Evolutionary conservation across 92 coral and sea anemone species (phyloP).

Genomic region (Anthopleura xanthogrammica): DNA sequence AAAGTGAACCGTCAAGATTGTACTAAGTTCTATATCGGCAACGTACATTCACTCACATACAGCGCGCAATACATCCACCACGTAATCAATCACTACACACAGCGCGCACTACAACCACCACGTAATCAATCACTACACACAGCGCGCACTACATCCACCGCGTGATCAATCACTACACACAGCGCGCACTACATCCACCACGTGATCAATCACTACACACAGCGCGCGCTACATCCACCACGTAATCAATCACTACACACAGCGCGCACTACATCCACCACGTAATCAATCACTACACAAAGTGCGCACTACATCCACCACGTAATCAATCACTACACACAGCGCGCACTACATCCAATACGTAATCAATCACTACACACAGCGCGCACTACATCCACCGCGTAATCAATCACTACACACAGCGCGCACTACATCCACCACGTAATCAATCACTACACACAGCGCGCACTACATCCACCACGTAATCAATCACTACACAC

Average conservation of each 20-base stretch:
- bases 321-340: not conserved
- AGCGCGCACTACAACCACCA: not conserved
- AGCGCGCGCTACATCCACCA: not conserved
- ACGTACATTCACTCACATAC: not conserved
- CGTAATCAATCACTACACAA: not conserved
- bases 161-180: not conserved
- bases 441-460: not conserved
- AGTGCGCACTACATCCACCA: not conserved
- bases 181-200: not conserved
- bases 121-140: not conserved
- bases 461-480: not conserved
- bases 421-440: not conserved
- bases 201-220: not conserved
- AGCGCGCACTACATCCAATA: not conserved
- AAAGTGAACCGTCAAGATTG: not conserved
- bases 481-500: not conserved
- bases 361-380: too few relatives aligned
- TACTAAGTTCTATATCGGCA: too few relatives aligned
- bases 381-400: not conserved
- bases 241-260: not conserved
- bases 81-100: not conserved
- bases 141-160: not conserved
- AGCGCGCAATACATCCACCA: not conserved
- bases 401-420: not conserved
- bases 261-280: not conserved